Percentiles rank a stretch among this genome's conserved stretches.
phyloP scores from a whole-genome alignment of 2,797 vertebrate genomes.

The Gambusia yucatana region DNA sequence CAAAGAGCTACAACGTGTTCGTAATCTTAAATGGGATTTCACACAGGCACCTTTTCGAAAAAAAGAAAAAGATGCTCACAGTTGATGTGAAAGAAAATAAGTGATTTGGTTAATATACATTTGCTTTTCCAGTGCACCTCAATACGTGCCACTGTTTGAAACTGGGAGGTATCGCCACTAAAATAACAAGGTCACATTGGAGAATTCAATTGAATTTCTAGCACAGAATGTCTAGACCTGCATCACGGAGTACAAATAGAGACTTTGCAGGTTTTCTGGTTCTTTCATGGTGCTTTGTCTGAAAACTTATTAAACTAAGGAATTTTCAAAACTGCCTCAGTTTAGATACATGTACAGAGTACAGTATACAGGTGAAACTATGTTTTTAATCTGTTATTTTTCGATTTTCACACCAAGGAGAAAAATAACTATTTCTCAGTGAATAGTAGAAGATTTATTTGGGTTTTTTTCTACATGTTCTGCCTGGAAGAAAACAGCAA shows the following conservation, averaged over 20 bases:
- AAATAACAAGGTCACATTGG: slow-evolving; percentile 2
- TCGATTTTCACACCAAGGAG: background rate
- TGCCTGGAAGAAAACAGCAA: background rate
- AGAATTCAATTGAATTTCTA: slow-evolving; percentile 16
- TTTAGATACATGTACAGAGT: background rate
- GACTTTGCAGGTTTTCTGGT: slow-evolving; percentile 13
- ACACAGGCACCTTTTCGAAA: background rate
- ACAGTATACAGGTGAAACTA: background rate
- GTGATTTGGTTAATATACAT: background rate
- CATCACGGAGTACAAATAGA: background rate
- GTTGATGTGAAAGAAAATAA: background rate
- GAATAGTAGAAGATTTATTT: background rate
- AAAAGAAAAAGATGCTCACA: background rate
- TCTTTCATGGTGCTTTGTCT: slow-evolving; percentile 14
- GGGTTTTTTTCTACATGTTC: background rate
- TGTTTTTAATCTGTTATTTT: background rate
- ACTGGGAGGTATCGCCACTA: background rate
- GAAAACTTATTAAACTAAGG: slow-evolving; percentile 6
- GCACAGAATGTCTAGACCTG: slow-evolving; percentile 1
- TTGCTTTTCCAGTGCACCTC: background rate
- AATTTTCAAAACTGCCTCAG: slow-evolving; percentile 6
- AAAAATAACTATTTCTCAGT: background rate
- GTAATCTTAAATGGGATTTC: background rate
- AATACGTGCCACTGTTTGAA: background rate
- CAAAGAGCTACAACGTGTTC: background rate